These are phyloP conservation scores for Paralvinella palmiformis DNA, from an alignment of 1,140 invertebrate species.

Conservation along the genomic window DNA sequence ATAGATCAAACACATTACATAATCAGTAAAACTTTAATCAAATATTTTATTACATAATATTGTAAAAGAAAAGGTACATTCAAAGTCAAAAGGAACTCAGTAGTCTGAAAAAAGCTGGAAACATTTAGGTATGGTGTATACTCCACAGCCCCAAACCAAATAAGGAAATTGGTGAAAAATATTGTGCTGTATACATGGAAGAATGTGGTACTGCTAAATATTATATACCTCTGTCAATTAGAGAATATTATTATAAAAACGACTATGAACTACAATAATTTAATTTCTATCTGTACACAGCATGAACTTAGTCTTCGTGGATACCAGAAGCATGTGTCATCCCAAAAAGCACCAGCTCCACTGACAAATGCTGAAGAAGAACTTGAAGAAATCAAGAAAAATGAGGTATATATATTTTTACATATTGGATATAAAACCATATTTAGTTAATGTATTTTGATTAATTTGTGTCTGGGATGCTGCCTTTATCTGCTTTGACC, in stretches of 20 bases:
- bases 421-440: neutral
- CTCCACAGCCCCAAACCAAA: neutral
- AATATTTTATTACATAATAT: no score
- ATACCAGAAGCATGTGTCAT: conserved; percentile 71
- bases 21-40: no score
- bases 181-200: no score
- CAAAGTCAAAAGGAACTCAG: no score
- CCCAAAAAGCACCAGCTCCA: conserved; percentile 75
- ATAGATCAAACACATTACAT: no score
- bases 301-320: conserved; percentile 76
- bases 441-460: neutral
- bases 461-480: no score
- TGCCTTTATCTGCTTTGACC: no score
- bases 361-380: conserved; percentile 85
- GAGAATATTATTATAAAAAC: neutral
- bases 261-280: neutral
- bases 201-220: no score
- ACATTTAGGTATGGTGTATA: neutral
- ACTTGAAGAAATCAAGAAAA: conserved; percentile 70
- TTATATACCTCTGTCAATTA: neutral
- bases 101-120: no score
- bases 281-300: conserved; percentile 44
- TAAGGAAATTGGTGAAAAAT: neutral
- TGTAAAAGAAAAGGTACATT: no score
- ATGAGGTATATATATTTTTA: conserved; percentile 51